phyloP scores from a whole-genome alignment of 2,113 vertebrate genomes.

The Poecile atricapillus region DNA sequence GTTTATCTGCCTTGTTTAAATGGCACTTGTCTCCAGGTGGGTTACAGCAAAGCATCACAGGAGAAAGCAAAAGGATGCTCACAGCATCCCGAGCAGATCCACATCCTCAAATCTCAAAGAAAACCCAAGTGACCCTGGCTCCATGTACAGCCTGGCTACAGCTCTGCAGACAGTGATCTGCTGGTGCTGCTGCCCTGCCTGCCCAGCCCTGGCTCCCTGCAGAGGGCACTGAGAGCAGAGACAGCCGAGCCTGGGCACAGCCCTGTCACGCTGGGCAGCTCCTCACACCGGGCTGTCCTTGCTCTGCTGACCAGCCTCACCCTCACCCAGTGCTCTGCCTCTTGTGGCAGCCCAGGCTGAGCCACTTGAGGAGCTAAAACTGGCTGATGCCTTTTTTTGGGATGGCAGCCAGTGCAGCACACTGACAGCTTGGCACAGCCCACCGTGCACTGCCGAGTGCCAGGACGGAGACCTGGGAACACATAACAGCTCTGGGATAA shows the following conservation, averaged over 20 bases:
- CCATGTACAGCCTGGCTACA: rapidly evolving
- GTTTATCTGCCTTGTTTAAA: not conserved
- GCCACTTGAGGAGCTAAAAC: not conserved
- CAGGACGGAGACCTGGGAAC: not conserved
- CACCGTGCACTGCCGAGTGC: rapidly evolving
- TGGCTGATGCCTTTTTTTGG: not conserved
- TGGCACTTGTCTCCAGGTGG: not conserved
- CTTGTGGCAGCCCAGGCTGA: not conserved
- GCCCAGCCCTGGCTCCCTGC: not conserved
- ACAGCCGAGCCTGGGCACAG: not conserved
- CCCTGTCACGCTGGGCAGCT: rapidly evolving
- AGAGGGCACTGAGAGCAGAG: rapidly evolving
- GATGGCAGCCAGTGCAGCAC: not conserved
- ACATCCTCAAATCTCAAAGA: not conserved
- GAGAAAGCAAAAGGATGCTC: not conserved
- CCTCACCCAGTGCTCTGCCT: not conserved
- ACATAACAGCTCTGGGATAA: not conserved
- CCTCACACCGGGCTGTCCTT: not conserved
- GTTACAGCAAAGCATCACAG: not conserved
- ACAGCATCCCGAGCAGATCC: not conserved
- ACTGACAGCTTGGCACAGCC: not conserved
- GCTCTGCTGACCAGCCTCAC: not conserved
- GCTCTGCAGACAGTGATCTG: not conserved
- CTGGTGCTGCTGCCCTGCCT: not conserved
- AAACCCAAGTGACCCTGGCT: rapidly evolving